Percentiles rank a stretch among this genome's conserved stretches.
Conservation (phyloP, 2,113 vertebrate genomes). For the Ploceus nigricollis region DNA sequence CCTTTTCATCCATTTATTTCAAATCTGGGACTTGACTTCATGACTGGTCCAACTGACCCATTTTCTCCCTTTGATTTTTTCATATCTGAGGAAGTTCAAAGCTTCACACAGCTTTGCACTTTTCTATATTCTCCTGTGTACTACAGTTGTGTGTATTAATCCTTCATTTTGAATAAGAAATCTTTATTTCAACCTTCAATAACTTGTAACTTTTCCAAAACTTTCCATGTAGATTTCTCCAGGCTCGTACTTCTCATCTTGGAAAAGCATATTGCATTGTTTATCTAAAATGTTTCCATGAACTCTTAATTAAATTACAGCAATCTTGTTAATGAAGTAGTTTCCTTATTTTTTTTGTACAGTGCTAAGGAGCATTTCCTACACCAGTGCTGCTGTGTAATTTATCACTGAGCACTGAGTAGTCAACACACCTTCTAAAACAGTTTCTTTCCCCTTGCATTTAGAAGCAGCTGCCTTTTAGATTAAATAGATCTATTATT, state of each 20-base stretch:
- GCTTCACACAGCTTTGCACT: background rate
- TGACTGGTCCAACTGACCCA: background rate
- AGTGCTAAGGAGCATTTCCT: background rate
- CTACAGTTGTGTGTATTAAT: background rate
- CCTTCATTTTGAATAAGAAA: background rate
- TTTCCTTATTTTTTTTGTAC: background rate
- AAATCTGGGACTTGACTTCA: background rate
- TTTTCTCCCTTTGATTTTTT: background rate
- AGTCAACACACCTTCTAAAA: background rate
- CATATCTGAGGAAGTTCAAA: background rate
- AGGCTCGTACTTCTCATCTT: background rate
- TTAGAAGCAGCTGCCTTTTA: background rate
- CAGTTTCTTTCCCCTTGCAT: background rate
- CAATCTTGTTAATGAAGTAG: background rate
- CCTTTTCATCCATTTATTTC: background rate
- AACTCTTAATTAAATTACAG: background rate
- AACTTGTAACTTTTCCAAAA: background rate
- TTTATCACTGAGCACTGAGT: background rate
- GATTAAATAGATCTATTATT: conserved; percentile 9
- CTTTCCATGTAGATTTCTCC: background rate
- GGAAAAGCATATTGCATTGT: background rate
- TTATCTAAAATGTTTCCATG: background rate
- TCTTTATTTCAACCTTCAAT: background rate
- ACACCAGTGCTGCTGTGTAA: background rate
- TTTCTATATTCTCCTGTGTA: background rate